Evolutionary conservation across 2,888 invertebrate species (phyloP).

Genomic region (Nebria salina): DNA sequence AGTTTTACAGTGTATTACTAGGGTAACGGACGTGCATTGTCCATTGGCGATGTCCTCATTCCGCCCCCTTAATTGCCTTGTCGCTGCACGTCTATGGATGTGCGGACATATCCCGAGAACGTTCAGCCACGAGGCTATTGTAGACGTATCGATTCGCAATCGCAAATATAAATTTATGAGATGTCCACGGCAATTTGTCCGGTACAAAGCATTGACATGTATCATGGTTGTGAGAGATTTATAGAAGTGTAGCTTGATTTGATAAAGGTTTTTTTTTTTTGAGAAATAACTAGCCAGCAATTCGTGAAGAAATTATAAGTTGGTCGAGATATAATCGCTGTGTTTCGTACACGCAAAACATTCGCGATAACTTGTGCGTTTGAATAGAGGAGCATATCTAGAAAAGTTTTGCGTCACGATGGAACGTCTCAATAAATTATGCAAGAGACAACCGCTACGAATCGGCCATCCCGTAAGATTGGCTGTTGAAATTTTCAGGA

Average conservation of each 20-base stretch:
- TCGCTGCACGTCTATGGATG: background rate
- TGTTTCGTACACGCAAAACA: too few relatives aligned
- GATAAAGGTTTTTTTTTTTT: too few relatives aligned
- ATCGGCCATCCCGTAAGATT: slow-evolving; percentile 47
- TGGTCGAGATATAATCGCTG: too few relatives aligned
- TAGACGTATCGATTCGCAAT: background rate
- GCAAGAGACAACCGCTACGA: slow-evolving; percentile 41
- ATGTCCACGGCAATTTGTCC: background rate
- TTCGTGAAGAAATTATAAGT: too few relatives aligned
- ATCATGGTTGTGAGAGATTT: background rate
- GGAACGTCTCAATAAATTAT: slow-evolving; percentile 43
- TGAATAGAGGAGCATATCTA: background rate
- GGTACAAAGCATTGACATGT: background rate
- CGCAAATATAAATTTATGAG: slow-evolving; percentile 1
- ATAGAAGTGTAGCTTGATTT: too few relatives aligned
- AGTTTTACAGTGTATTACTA: background rate
- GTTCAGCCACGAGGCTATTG: background rate
- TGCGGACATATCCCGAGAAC: background rate
- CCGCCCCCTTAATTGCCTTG: background rate
- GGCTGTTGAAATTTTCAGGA: slow-evolving; percentile 47
- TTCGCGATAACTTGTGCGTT: too few relatives aligned
- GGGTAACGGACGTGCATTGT: background rate
- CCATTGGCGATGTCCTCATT: background rate
- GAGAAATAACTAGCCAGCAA: too few relatives aligned
- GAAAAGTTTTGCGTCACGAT: slow-evolving; percentile 16